These are phyloP conservation scores for Sphaerophoria rueppellii DNA, from an alignment of 2,888 invertebrate genomes.

Conservation along the genomic window DNA sequence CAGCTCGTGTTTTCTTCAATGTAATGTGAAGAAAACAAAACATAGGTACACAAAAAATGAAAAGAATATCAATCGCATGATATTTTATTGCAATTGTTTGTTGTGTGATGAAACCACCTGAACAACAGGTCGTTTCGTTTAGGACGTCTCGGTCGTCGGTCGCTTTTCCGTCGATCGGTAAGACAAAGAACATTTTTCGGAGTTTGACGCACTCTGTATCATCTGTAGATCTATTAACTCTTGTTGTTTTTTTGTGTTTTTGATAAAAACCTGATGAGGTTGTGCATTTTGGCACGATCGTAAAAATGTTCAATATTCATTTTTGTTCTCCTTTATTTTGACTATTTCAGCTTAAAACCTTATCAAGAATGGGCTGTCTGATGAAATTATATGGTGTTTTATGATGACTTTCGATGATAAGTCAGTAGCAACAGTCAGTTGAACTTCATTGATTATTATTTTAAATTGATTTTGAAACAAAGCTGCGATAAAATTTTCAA, in stretches of 20 bases:
- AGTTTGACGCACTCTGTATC: conserved; percentile 3
- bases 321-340: too few relatives aligned
- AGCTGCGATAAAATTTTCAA: too few relatives aligned
- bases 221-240: neutral
- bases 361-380: too few relatives aligned
- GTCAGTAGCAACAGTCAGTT: too few relatives aligned
- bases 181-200: conserved; percentile 4
- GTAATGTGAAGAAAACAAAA: neutral
- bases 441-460: too few relatives aligned
- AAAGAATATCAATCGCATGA: neutral
- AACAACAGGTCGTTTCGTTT: conserved; percentile 10
- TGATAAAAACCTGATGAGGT: neutral
- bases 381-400: too few relatives aligned
- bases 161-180: too few relatives aligned
- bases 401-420: too few relatives aligned
- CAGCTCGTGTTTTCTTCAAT: neutral
- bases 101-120: conserved; percentile 18
- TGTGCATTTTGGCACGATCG: conserved; percentile 4
- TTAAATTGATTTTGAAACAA: too few relatives aligned
- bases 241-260: neutral
- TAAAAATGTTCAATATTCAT: neutral
- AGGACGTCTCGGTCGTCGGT: neutral
- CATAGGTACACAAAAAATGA: neutral
- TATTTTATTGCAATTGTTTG: neutral
- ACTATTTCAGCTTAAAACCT: too few relatives aligned